These are phyloP conservation scores for Athrips mouffetella DNA, from an alignment of 2,888 invertebrate species.

Conservation along the genomic window DNA sequence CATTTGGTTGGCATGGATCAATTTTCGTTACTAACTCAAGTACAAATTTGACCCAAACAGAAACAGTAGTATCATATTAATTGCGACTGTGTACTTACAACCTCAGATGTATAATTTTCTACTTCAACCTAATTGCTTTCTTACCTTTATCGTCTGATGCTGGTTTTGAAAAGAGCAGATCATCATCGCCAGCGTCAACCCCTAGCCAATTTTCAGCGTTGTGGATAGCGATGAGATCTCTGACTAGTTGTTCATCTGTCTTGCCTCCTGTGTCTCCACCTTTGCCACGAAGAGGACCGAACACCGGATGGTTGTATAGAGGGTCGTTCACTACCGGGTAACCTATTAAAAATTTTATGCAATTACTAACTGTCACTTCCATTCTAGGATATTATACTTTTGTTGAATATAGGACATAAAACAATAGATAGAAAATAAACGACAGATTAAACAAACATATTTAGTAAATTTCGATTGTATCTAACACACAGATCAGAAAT, in stretches of 20 bases:
- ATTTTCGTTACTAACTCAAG: too few species aligned
- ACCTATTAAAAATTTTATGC: slow-evolving; percentile 77
- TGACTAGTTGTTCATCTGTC: slow-evolving; percentile 91
- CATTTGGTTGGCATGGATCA: too few species aligned
- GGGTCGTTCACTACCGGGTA: slow-evolving; percentile 99
- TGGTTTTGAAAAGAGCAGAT: slow-evolving; percentile 88
- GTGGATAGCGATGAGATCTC: slow-evolving; percentile 93
- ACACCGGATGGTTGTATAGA: slow-evolving; percentile 96
- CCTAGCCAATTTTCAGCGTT: slow-evolving; percentile 97
- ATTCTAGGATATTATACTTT: neutral
- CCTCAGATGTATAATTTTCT: too few species aligned
- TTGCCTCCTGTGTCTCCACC: slow-evolving; percentile 93
- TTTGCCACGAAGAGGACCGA: slow-evolving; percentile 95
- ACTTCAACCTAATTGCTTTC: neutral
- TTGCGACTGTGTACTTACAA: too few species aligned
- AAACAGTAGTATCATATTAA: too few species aligned
- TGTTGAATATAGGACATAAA: too few species aligned
- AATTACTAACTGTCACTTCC: neutral
- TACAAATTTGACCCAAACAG: too few species aligned
- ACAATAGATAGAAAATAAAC: too few species aligned
- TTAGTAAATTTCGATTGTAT: too few species aligned
- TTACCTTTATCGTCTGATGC: slow-evolving; percentile 82
- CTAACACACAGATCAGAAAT: too few species aligned
- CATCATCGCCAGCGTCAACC: slow-evolving; percentile 92
- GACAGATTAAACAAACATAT: too few species aligned